Base-by-base conservation (phyloP, 2,888 invertebrate species). In the Lepidochrysops patricia region DNA sequence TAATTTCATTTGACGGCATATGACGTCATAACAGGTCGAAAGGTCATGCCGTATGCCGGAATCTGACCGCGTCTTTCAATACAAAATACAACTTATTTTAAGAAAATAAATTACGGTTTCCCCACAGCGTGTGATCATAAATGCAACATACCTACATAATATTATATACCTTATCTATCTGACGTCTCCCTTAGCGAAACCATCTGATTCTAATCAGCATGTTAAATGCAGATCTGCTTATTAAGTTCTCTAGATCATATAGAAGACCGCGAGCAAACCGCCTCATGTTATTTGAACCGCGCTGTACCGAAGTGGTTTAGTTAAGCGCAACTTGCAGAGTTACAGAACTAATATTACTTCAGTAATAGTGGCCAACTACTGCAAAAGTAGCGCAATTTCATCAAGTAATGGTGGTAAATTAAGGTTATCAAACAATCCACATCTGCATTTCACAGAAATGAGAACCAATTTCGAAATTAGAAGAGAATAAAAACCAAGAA, bases 331-430 rank as follows among this genome's bases (percentile, higher is more conserved):
- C 26, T 57, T 37, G 26, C 37, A 7, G 13, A 37, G 37, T 37
- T 57, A 35, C 57, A 25, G 13, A 57, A 57, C 57, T 32, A 37
- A 37, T 57, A 37, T 57, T 37, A 57, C 35, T 57, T 35, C 19
- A 25, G 37, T 34, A 37, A 34, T 4, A 19, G 25, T 37, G 25
- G 7, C 12, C 4, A 15, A 54, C 27, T 54, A 32, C 32, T 15
- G 15, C 27, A 12, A 29, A 54, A 54, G 19, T 32, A 54, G 12
- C 19, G 29, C 25, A 50, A 50, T n/a, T 26, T 26, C 26, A 50
- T 50, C 23, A 50, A 50, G 26, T 6, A 2, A 26, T 50, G 26
- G 19, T 19, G 19, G 7, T 12, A 12, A 43, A 43, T 43, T 43
- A 23, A 43, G 43, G 43, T 43, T 43, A 43, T 43, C 43, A 43